Conservation (phyloP, 2,113 vertebrate species). For the Nyctereutes procyonoides region DNA sequence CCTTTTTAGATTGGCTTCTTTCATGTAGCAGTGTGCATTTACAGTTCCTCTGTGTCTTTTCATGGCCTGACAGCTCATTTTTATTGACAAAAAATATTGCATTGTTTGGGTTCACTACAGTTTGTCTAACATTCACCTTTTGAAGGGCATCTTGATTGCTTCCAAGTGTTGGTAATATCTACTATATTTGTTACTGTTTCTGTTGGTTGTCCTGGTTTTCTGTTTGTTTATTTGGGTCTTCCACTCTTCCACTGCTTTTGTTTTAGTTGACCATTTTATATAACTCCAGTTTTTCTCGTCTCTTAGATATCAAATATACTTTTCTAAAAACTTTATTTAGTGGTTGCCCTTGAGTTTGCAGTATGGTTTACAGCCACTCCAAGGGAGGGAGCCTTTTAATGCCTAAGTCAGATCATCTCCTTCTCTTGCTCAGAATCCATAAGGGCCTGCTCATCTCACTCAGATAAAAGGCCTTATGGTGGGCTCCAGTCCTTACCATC, state of each 20-base stretch:
- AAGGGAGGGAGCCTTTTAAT: neutral
- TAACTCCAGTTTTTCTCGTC: neutral
- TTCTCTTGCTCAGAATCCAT: neutral
- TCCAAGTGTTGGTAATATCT: neutral
- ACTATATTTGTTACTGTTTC: neutral
- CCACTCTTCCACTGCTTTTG: neutral
- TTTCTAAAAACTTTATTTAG: neutral
- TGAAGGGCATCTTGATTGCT: neutral
- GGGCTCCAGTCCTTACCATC: neutral
- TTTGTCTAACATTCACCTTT: neutral
- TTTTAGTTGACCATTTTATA: neutral
- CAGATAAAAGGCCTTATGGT: neutral
- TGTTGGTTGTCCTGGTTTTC: neutral
- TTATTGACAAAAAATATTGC: no score
- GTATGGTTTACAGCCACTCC: neutral
- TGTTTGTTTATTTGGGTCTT: neutral
- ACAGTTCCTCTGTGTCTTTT: neutral
- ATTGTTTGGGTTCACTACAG: rapidly evolving
- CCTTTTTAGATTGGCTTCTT: neutral
- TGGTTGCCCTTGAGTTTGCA: neutral
- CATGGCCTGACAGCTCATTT: neutral
- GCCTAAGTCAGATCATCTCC: neutral
- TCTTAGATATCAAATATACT: neutral
- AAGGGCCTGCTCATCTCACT: neutral
- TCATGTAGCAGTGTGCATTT: neutral